Conservation (phyloP, 2,113 vertebrate species). For the Erythrolamprus reginae region DNA sequence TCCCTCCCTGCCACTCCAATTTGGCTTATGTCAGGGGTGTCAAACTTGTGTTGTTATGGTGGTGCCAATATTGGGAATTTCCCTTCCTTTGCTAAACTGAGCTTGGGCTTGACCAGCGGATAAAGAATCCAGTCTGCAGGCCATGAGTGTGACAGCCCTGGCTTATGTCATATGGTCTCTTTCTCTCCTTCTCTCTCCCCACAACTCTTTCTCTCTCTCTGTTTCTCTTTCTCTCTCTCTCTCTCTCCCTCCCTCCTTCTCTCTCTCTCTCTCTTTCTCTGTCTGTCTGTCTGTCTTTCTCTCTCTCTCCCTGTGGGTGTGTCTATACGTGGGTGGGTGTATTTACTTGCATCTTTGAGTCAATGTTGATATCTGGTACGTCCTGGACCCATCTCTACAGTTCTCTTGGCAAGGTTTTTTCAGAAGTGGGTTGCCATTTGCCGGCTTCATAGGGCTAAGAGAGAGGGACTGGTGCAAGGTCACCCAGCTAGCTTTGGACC, state of each 20-base stretch:
- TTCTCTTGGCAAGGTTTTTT: not conserved
- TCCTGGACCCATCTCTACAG: not conserved
- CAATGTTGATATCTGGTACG: not conserved
- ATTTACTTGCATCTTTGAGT: not conserved
- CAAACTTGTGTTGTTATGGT: no score
- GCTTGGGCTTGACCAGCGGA: no score
- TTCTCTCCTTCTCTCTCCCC: no score
- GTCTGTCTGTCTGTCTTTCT: fast-evolving
- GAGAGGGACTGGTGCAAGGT: not conserved
- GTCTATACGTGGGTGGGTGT: fast-evolving
- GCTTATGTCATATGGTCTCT: not conserved
- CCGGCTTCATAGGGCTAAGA: not conserved
- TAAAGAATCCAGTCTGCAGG: fast-evolving
- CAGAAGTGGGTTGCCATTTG: not conserved
- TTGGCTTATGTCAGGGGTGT: not conserved
- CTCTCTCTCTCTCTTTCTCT: no score
- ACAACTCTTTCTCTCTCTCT: no score
- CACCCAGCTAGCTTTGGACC: not conserved
- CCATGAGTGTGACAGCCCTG: no score
- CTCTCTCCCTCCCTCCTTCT: no score
- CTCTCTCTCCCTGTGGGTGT: no score
- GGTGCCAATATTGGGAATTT: no score
- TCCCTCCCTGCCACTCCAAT: not conserved
- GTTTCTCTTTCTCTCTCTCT: no score
- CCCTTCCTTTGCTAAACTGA: no score